Conservation (phyloP, 2,113 vertebrate species). For the Ceratotherium simum region DNA sequence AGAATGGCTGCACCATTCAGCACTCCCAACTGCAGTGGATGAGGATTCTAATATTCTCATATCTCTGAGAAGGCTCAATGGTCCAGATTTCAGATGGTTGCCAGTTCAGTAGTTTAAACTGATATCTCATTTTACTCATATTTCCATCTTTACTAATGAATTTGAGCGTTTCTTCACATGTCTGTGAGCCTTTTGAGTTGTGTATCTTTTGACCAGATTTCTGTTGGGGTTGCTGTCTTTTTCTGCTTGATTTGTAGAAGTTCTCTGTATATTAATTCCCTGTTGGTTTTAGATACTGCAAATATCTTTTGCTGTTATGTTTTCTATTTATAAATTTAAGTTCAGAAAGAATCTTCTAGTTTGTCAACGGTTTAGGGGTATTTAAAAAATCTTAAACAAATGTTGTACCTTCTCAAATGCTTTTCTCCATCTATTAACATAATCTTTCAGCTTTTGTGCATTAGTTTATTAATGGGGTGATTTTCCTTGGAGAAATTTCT, state of each 20-base stretch:
- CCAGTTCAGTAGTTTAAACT: not conserved
- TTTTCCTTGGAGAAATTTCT: not conserved
- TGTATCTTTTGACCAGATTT: not conserved
- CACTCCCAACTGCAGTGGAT: not conserved
- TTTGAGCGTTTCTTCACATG: not conserved
- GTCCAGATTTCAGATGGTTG: not conserved
- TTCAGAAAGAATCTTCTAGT: not conserved
- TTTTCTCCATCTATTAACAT: not conserved
- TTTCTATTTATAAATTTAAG: not conserved
- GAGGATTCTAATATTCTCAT: not conserved
- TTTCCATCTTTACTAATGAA: not conserved
- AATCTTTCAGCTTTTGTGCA: not conserved
- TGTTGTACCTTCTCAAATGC: not conserved
- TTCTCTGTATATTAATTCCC: not conserved
- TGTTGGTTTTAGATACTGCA: not conserved
- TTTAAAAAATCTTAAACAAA: not conserved
- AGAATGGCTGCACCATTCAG: not conserved
- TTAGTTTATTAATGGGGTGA: not conserved
- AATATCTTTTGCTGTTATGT: not conserved
- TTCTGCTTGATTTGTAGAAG: not conserved
- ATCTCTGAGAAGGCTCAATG: not conserved
- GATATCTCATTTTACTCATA: not conserved
- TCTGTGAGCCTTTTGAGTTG: not conserved
- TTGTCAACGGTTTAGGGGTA: not conserved
- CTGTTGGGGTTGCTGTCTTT: not conserved